Evolutionary conservation across 2,888 invertebrate genomes (phyloP), one percentile per base, ranked within the genome.

Genomic region (Ceramica pisi): DNA sequence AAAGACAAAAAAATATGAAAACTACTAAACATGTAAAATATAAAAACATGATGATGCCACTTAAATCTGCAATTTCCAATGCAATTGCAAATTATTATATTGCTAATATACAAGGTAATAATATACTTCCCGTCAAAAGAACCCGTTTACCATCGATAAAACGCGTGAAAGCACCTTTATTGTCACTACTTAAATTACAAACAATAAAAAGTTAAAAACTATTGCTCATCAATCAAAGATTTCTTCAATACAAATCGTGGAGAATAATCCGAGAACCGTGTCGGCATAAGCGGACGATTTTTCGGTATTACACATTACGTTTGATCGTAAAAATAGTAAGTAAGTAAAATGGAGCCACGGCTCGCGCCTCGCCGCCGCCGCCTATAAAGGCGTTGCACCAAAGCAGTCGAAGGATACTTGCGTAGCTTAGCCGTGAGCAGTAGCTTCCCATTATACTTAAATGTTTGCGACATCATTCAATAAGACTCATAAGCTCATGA

Each of bases 301-400:
- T 91, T 91, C 83, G 83, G 86, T 88, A 90, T 92, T 90, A 92
- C 84, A 82, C 81, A 83, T 87, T 76, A 87, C 81, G 82, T 85
- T 73, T 82, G 85, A 82, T 85, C 87, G 87, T 91, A 91, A 92
- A 90, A 89, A 89, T 85, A 85, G 87, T 89, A 87, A 86, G 72
- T 77, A 68, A 60, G 46, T 89, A 87, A 35, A 68, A 76, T 66
- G 69, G 71, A 63, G 80, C 31, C 50, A 48, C 16, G 21, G 55
- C 10, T 14, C 19, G 50, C 56, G 78, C 26, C 77, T 41, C 31
- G 38, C 7, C 6, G 56, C 67, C 71, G 71, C 38, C 46, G 9
- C 12, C 6, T 10, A 1, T 23, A 68, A 59, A 60, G 59, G 1
- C 7, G 19, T 9, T 60, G 41, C 10, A 23, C 21, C 23, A 60